Evolutionary conservation across 2,113 vertebrate genomes (phyloP).

Genomic region (mouse (Mus musculus)): DNA sequence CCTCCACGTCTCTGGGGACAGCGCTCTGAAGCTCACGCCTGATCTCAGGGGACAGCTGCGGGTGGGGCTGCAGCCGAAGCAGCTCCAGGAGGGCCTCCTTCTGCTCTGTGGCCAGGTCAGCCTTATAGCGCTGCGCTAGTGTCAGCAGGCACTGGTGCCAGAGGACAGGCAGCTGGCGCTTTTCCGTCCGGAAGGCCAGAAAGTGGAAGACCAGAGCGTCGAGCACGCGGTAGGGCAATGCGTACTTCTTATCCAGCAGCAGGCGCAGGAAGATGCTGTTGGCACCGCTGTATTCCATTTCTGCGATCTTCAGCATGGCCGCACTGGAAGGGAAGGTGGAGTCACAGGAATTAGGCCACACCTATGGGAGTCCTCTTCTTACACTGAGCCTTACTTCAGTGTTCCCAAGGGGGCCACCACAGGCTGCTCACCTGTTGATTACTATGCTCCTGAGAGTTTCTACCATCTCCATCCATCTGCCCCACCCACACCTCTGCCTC

Average conservation of each 20-base stretch:
- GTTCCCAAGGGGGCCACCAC: neutral
- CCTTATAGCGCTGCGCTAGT: constrained; percentile 96
- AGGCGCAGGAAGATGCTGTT: constrained; percentile 98
- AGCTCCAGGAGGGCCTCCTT: constrained; percentile 94
- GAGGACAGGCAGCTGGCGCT: constrained; percentile 93
- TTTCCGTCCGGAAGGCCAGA: constrained; percentile 93
- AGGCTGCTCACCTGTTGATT: neutral
- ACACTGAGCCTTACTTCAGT: neutral
- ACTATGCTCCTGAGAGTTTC: too few relatives aligned
- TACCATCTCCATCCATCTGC: neutral
- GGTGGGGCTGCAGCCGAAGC: constrained; percentile 93
- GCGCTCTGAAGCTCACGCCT: constrained; percentile 94
- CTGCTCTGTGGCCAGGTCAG: constrained; percentile 95
- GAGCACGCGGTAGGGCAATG: constrained; percentile 97
- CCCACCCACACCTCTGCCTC: neutral
- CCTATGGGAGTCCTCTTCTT: neutral
- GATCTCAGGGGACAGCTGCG: constrained; percentile 91
- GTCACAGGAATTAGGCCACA: neutral
- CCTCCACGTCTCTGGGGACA: constrained; percentile 91
- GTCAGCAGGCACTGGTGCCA: constrained; percentile 98
- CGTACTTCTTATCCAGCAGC: constrained; percentile 98
- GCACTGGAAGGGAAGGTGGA: constrained; percentile 86
- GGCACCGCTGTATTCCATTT: constrained; percentile 97
- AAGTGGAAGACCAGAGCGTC: constrained; percentile 98
- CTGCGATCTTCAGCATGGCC: constrained; percentile 96